Conservation (phyloP, 2,888 invertebrate species). For the Scaptomyza caliginosa region DNA sequence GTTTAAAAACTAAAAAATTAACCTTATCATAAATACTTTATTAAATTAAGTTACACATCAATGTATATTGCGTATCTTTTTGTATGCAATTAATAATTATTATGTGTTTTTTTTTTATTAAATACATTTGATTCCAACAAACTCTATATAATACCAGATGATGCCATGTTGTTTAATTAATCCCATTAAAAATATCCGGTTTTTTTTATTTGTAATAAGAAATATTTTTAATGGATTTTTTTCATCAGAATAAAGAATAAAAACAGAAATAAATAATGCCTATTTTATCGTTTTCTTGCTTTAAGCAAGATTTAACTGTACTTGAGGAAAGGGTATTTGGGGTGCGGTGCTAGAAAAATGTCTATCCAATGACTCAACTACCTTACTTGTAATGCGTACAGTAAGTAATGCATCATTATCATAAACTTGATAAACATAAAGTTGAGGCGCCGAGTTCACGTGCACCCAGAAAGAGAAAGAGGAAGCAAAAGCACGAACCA, state of each 20-base stretch:
- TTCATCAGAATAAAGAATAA: neutral
- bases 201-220: neutral
- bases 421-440: constrained; percentile 2
- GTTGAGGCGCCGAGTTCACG: constrained; percentile 5
- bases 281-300: no score
- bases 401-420: constrained; percentile 7
- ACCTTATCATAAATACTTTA: constrained; percentile 10
- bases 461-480: neutral
- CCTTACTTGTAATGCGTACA: no score
- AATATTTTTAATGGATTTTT: neutral
- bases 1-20: constrained; percentile 33
- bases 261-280: no score
- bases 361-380: no score
- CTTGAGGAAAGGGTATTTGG: neutral
- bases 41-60: constrained; percentile 31
- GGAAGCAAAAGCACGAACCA: neutral
- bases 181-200: neutral
- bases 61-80: constrained; percentile 48
- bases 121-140: constrained; percentile 57
- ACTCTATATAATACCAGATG: constrained; percentile 1
- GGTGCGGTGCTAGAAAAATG: neutral
- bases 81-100: constrained; percentile 62
- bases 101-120: constrained; percentile 53
- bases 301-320: neutral
- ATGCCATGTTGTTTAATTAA: neutral